Base-by-base conservation (phyloP, 2,797 vertebrate genomes). In the Gadopsis bispinosus region DNA sequence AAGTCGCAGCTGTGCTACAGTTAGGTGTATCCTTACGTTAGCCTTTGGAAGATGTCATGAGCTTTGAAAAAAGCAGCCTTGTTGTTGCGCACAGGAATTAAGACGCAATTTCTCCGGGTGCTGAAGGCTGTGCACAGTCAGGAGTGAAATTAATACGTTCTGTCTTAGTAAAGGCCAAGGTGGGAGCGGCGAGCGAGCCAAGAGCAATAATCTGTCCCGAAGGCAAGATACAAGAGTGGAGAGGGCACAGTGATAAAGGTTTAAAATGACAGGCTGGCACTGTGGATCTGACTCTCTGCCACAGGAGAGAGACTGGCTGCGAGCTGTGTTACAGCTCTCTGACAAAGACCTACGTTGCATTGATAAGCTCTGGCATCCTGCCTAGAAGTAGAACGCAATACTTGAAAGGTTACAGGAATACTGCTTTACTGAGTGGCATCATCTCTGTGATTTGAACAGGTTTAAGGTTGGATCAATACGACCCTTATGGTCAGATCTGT, bases 121-220 rank as follows among this genome's bases (percentile, higher is more conserved):
- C 71, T 67, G 31, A 59, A 56, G 2, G 19, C 53, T 43, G 19
- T 69, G 39, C 53, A 76, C 69, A 72, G 55, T 41, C 69, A 64
- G 60, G 9, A 53, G 5, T 73, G 63, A 68, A 74, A 74, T 73
- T 6, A 70, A 80, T 65, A 14, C 12, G 19, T 29, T 63, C 43
- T 75, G 63, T 19, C 53, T 74, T 14, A 12, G 50, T 55, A 73
- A 47, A 80, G 41, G 35, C 56, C 65, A 51, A 19, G 50, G 11
- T 72, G 69, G 37, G 37, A 59, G 31, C 45, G 37, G 7, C 31
- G 16, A 33, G 7, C 12, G 13, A 68, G 68, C 69, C 56, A 68
- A 50, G 26, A 68, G 47, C 39, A 73, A 63, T 69, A 80, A 80
- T 73, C n/a, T 72, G 63, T 76, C 72, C 74, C 69, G 54, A n/a